Evolutionary conservation across 1,140 invertebrate species (phyloP).

Genomic region (Venustaconcha ellipsiformis): DNA sequence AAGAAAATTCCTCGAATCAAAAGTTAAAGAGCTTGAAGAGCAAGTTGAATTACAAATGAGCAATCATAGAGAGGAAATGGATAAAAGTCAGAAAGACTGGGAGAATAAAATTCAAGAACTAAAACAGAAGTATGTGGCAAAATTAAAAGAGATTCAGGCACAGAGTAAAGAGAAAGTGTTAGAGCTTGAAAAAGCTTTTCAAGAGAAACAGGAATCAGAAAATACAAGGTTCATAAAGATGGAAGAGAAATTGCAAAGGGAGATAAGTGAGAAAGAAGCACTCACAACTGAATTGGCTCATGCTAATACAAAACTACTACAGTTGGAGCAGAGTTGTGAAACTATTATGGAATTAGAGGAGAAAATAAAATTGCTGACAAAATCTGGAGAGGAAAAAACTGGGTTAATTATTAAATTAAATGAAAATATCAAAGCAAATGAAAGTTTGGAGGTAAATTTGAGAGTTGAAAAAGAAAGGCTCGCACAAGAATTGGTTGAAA

Average conservation of each 20-base stretch:
- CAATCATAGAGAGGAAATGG: constrained; percentile 53
- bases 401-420: constrained; percentile 3
- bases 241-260: constrained; percentile 27
- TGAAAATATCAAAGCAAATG: constrained; percentile 5
- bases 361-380: constrained; percentile 41
- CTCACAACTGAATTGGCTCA: constrained; percentile 52
- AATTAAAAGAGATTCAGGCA: constrained; percentile 50
- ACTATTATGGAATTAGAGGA: constrained; percentile 55
- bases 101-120: constrained; percentile 57
- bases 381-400: constrained; percentile 23
- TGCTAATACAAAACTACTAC: constrained; percentile 58
- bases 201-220: constrained; percentile 32
- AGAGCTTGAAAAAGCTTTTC: constrained; percentile 28
- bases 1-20: constrained; percentile 26
- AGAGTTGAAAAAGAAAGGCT: constrained; percentile 9
- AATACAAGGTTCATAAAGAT: constrained; percentile 9
- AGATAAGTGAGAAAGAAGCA: constrained; percentile 46
- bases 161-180: constrained; percentile 38
- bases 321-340: constrained; percentile 51
- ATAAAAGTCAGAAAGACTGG: constrained; percentile 51
- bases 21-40: constrained; percentile 49
- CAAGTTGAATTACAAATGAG: constrained; percentile 47
- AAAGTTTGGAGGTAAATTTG: constrained; percentile 4
- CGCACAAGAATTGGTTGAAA: constrained; percentile 7
- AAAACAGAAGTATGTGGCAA: constrained; percentile 57